Evolutionary conservation across 2,797 vertebrate genomes (phyloP).

Genomic region (Tangara arthus): DNA sequence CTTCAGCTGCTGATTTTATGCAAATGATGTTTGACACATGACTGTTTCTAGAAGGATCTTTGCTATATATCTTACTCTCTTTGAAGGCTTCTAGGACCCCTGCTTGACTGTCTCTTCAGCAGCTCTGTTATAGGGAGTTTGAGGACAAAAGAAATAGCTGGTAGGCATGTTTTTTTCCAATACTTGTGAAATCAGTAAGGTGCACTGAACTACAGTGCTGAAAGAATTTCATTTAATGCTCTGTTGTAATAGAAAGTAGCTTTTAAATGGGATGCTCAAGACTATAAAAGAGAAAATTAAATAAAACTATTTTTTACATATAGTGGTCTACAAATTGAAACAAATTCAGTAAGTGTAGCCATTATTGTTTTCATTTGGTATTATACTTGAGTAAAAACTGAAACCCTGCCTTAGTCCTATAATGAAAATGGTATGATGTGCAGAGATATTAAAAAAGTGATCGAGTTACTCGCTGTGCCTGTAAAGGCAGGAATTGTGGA

Average conservation of each 20-base stretch:
- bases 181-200: not conserved
- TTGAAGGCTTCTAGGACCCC: not conserved
- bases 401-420: not conserved
- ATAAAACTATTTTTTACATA: conserved; percentile 53
- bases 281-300: conserved; percentile 40
- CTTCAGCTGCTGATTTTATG: conserved; percentile 12
- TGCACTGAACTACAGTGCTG: not conserved
- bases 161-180: not conserved
- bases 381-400: conserved; percentile 14
- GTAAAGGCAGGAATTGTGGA: conserved; percentile 8
- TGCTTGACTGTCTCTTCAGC: not conserved
- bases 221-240: conserved; percentile 17
- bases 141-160: not conserved
- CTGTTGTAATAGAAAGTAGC: not conserved
- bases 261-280: not conserved
- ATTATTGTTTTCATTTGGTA: conserved; percentile 54
- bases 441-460: conserved; percentile 24
- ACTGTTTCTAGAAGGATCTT: not conserved
- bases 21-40: not conserved
- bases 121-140: not conserved
- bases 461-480: conserved; percentile 23
- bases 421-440: conserved; percentile 39
- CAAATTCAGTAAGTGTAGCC: conserved; percentile 23
- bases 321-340: conserved; percentile 48
- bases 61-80: not conserved